These are phyloP conservation scores for Acanthoscelides obtectus DNA, from an alignment of 2,888 invertebrate genomes.

Conservation along the genomic window DNA sequence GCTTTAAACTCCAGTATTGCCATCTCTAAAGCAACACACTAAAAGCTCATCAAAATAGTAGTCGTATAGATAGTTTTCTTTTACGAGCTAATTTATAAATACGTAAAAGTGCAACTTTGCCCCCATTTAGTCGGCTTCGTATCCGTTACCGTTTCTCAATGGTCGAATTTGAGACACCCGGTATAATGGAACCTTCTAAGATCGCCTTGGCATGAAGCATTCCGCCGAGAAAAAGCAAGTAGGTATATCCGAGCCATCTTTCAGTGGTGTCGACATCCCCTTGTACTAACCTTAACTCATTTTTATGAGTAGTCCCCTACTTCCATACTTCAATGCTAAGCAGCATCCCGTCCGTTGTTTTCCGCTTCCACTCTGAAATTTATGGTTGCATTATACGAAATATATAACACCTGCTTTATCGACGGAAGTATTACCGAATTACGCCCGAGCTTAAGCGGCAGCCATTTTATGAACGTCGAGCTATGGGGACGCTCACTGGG, in stretches of 20 bases:
- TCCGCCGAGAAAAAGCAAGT: no score
- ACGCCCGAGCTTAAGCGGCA: slow-evolving; percentile 14
- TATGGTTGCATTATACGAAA: slow-evolving; percentile 25
- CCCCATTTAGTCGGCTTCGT: no score
- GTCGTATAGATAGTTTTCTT: no score
- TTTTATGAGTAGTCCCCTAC: background rate
- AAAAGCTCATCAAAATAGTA: no score
- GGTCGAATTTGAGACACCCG: no score
- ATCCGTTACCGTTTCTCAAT: no score
- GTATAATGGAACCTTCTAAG: no score
- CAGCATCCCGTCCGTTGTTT: background rate
- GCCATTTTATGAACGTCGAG: background rate
- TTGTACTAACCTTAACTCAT: background rate
- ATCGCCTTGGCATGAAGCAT: no score
- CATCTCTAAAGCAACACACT: no score
- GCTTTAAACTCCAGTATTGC: no score
- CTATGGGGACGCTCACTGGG: background rate
- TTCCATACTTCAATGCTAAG: background rate
- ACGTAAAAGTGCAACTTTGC: no score
- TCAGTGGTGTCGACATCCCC: background rate
- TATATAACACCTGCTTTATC: slow-evolving; percentile 32
- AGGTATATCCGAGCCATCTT: background rate
- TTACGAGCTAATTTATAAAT: no score
- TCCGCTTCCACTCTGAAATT: slow-evolving; percentile 17
- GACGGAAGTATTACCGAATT: slow-evolving; percentile 29